Conservation (phyloP, 2,797 vertebrate species). For the Pterois miles region DNA sequence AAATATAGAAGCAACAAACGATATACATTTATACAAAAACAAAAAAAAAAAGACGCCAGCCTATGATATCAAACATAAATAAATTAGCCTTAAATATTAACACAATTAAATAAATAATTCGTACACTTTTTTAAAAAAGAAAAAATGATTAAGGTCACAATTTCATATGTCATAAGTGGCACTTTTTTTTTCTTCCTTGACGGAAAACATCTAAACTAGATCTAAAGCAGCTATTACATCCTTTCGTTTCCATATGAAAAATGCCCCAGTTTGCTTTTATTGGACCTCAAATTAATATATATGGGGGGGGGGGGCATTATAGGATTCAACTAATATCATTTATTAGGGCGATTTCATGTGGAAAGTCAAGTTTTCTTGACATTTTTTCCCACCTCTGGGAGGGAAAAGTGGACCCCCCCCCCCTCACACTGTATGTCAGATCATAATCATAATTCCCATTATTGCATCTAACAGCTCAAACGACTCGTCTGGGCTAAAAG, state of each 20-base stretch:
- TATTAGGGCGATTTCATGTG: background rate
- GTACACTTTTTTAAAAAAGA: conserved; percentile 77
- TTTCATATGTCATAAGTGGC: conserved; percentile 88
- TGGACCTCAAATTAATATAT: no score
- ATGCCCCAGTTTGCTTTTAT: conserved; percentile 20
- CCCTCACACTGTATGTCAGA: background rate
- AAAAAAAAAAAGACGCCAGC: conserved; percentile 83
- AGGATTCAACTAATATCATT: background rate
- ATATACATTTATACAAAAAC: conserved; percentile 90
- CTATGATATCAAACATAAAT: conserved; percentile 86
- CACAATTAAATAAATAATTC: conserved; percentile 76
- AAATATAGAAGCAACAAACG: conserved; percentile 87
- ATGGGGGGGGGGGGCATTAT: no score
- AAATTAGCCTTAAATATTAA: conserved; percentile 83
- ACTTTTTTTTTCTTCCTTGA: conserved; percentile 72
- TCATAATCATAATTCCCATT: conserved; percentile 40
- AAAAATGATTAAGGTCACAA: conserved; percentile 94
- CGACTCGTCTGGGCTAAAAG: conserved; percentile 31
- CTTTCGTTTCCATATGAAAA: conserved; percentile 26
- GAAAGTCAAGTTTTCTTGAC: conserved; percentile 2
- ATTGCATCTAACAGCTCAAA: conserved; percentile 65
- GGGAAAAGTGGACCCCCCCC: background rate
- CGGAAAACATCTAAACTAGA: conserved; percentile 73
- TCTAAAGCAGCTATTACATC: conserved; percentile 80
- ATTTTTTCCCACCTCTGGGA: background rate